Percentiles rank a stretch among this genome's conserved stretches.
phyloP scores from a whole-genome alignment of 2,113 vertebrate genomes.

The Neolamprologus longior region DNA sequence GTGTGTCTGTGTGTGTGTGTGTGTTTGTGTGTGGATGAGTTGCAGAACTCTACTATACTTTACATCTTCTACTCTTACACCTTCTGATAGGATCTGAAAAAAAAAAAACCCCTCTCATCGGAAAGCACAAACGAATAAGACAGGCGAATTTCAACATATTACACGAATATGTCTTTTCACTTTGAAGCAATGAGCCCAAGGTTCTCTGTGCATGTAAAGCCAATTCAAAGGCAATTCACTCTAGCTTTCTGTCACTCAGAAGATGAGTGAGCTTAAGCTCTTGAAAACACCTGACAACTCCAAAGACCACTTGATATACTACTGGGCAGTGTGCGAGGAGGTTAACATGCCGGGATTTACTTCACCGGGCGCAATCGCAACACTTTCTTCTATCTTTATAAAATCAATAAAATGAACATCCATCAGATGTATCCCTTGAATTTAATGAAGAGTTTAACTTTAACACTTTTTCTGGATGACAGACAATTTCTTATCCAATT shows the following conservation, averaged over 20 bases:
- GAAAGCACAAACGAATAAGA: neutral
- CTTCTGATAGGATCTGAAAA: neutral
- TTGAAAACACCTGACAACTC: slow-evolving; percentile 20
- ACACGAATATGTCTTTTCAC: neutral
- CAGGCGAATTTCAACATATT: neutral
- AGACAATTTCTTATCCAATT: slow-evolving; percentile 1
- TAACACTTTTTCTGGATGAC: neutral
- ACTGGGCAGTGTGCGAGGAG: neutral
- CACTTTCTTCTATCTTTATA: slow-evolving; percentile 3
- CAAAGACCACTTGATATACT: slow-evolving; percentile 21
- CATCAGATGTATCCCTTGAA: neutral
- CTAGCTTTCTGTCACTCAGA: neutral
- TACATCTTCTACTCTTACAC: neutral
- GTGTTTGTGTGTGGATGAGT: neutral
- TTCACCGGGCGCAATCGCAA: neutral
- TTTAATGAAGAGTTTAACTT: slow-evolving; percentile 41
- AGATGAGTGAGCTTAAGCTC: neutral
- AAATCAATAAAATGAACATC: slow-evolving; percentile 41
- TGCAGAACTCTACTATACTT: neutral
- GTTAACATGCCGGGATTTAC: slow-evolving; percentile 13
- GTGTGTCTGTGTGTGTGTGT: neutral
- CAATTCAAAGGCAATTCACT: neutral
- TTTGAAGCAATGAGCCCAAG: neutral
- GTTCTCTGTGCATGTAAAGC: neutral
- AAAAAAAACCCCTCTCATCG: accelerated